phyloP scores from a whole-genome alignment of 2,113 vertebrate species.

The Centrocercus urophasianus region DNA sequence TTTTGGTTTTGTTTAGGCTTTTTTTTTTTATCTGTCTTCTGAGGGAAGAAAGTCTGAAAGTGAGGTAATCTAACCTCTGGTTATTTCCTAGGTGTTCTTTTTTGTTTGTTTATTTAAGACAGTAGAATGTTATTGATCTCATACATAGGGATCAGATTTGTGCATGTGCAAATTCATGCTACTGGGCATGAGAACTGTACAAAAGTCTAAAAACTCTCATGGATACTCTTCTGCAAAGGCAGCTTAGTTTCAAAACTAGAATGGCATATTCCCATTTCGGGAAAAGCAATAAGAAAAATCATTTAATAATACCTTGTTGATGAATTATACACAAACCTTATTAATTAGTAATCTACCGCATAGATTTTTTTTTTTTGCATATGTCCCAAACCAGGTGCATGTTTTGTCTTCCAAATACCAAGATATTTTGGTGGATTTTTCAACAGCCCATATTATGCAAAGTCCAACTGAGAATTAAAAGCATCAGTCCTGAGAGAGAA shows the following conservation, averaged over 20 bases:
- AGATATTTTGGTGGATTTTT: background rate
- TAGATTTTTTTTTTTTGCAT: background rate
- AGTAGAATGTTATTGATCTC: background rate
- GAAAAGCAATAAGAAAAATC: background rate
- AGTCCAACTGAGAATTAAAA: background rate
- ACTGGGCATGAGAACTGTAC: background rate
- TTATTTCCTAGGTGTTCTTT: background rate
- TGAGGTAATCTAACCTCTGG: background rate
- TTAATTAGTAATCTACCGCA: background rate
- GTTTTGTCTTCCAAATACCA: background rate
- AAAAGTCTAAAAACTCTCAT: background rate
- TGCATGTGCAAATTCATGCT: background rate
- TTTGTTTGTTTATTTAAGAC: background rate
- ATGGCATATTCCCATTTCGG: background rate
- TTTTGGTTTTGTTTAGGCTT: background rate
- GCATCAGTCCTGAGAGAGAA: background rate
- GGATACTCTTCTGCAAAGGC: background rate
- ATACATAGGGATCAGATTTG: background rate
- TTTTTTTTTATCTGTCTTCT: background rate
- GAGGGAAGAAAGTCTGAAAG: background rate
- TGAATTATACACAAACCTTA: background rate
- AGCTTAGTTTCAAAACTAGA: background rate
- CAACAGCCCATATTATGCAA: background rate
- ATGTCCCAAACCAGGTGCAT: background rate
- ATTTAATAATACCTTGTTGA: background rate